Percentiles rank a stretch among this genome's conserved stretches.
Conservation (phyloP, 2,888 invertebrate species). For the Agrotis clavis region DNA sequence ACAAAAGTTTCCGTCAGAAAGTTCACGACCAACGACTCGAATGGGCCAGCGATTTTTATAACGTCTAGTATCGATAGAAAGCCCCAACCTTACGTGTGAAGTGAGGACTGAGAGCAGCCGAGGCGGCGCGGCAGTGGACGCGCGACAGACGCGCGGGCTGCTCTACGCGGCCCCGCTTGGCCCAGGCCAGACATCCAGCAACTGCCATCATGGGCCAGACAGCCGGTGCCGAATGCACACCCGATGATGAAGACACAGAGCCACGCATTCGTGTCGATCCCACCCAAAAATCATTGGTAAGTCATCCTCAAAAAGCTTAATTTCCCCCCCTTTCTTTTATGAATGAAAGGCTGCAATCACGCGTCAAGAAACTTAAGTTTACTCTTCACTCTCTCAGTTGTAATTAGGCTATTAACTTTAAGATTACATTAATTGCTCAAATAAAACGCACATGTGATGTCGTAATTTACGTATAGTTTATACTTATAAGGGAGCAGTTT, state of each 20-base stretch:
- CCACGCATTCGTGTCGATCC: conserved; percentile 89
- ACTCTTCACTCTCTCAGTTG: conserved; percentile 7
- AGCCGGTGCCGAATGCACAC: conserved; percentile 89
- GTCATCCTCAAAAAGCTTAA: conserved; percentile 61
- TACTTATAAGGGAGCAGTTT: background rate
- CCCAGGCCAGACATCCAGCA: conserved; percentile 65
- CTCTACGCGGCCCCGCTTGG: conserved; percentile 88
- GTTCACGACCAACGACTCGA: background rate
- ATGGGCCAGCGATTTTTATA: background rate
- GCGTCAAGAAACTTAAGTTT: conserved; percentile 32
- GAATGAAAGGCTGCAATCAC: conserved; percentile 30
- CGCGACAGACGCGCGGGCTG: conserved; percentile 88
- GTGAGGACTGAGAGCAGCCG: conserved; percentile 63
- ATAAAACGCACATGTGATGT: conserved; percentile 7
- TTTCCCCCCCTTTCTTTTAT: conserved; percentile 19
- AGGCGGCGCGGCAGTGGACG: conserved; percentile 84
- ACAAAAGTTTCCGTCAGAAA: background rate
- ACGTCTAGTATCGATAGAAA: conserved; percentile 48
- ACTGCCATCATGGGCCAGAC: conserved; percentile 88
- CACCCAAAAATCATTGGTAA: conserved; percentile 90
- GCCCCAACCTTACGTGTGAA: conserved; percentile 73
- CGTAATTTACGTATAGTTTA: conserved; percentile 35
- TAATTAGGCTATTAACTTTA: conserved; percentile 35
- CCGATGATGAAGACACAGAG: conserved; percentile 87
- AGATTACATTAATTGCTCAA: conserved; percentile 21